These are phyloP conservation scores for Hormiphora californensis DNA, from an alignment of 37 sponge, comb jelly and placozoan genomes.

Conservation along the genomic window DNA sequence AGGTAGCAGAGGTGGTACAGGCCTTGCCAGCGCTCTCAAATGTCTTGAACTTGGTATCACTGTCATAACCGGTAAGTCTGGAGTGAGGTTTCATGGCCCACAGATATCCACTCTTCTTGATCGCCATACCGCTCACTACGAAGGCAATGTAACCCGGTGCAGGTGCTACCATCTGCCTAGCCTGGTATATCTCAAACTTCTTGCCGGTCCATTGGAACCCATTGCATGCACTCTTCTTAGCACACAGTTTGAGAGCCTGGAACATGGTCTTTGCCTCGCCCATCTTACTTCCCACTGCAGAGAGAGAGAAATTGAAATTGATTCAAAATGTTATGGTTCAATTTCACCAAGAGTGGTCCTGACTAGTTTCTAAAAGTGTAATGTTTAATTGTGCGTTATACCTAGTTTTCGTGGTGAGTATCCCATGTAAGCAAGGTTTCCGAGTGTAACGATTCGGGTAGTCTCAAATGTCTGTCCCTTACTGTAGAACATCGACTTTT, in stretches of 20 bases:
- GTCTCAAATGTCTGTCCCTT: slow-evolving; percentile 4
- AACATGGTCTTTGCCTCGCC: not conserved
- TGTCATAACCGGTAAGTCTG: not conserved
- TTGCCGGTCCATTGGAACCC: not conserved
- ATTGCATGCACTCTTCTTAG: not conserved
- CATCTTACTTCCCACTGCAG: not conserved
- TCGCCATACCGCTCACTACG: not conserved
- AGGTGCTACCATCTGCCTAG: not conserved
- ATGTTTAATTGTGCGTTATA: too few species aligned
- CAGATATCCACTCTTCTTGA: not conserved
- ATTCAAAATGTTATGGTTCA: not conserved
- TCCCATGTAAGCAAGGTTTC: not conserved
- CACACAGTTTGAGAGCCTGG: not conserved
- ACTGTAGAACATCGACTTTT: not conserved
- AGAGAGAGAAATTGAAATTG: not conserved
- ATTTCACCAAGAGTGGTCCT: not conserved
- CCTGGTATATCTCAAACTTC: not conserved
- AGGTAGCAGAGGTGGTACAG: not conserved
- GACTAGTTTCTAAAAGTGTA: not conserved
- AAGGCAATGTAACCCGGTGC: not conserved
- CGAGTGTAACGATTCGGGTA: not conserved
- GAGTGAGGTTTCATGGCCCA: slow-evolving; percentile 6
- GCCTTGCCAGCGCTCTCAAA: not conserved
- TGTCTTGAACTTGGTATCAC: not conserved
- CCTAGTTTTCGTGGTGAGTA: not conserved